Base-by-base conservation (phyloP, 2,113 vertebrate genomes). In the Oreochromis spilurus region DNA sequence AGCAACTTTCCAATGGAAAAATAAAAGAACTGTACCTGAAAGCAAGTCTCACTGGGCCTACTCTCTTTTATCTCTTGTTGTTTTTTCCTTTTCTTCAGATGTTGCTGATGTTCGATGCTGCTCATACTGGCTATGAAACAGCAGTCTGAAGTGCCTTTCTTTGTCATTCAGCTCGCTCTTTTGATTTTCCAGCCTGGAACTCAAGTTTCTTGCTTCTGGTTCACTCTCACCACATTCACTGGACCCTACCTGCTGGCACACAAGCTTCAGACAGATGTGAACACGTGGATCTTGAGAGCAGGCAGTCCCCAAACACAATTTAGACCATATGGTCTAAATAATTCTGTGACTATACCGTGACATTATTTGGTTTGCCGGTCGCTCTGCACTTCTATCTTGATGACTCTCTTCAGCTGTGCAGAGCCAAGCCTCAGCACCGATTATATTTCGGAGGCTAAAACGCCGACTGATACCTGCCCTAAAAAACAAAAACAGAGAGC, bases 1-100 rank as follows among this genome's bases (percentile, higher is more conserved):
- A 95, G 87, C 86, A 94, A 92, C 81, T 94, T 95, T 94, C 93
- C 93, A 93, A 91, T 91, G 83, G 83, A 94, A 91, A 87, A 93
- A 90, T 79, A 85, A 87, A 87, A 86, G 90, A 26, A 89, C 86
- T 81, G 72, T 19, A 89, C 72, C 77, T 89, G 31, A 88, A 83
- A 70, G 3, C 52, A 14, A 21, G 57, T 82, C 54, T 92, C 31
- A 43, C 38, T 12, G 81, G 2, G 45, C 26, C 72, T 77, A 34
- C 72, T 9, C 6, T 77, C 24, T 86, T 84, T 70, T 31, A 11
- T n/a, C 40, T 31, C 3, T 38, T 29, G 43, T 29, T 65, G 4
- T 13, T 19, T 38, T 34, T 38, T 38, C 12, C 9, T 50, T 77
- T 31, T 77, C 45, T 52, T 77, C 26, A 77, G 11, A 52, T 52